Evolutionary conservation across 53 echinoderm and acorn worm genomes (phyloP).

Genomic region (Stichopus horrens): DNA sequence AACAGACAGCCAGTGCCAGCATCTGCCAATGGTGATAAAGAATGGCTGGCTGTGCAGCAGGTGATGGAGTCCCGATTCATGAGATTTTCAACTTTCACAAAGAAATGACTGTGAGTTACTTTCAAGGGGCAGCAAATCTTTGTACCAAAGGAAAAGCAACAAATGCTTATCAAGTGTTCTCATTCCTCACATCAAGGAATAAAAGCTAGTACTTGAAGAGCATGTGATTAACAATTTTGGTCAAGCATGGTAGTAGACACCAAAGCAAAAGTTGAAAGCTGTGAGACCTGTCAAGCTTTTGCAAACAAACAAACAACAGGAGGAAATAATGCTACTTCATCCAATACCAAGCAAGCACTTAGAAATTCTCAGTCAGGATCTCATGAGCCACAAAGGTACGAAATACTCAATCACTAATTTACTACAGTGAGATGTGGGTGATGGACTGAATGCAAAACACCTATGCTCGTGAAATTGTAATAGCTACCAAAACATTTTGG

Average conservation of each 20-base stretch:
- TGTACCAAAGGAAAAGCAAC: conserved; percentile 50
- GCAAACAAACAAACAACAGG: conserved; percentile 58
- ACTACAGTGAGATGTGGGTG: conserved; percentile 58
- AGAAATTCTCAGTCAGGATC: conserved; percentile 58
- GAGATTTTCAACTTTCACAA: conserved; percentile 46
- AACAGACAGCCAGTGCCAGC: conserved; percentile 13
- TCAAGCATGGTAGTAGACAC: conserved; percentile 48
- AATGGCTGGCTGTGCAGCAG: conserved; percentile 54
- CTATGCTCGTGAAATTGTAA: conserved; percentile 38
- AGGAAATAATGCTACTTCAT: conserved; percentile 44
- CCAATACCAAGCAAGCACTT: conserved; percentile 62
- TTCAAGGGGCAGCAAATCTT: conserved; percentile 64
- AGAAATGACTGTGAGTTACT: conserved; percentile 62
- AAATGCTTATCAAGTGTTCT: conserved; percentile 42
- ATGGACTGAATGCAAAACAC: conserved; percentile 48
- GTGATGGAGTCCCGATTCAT: neutral
- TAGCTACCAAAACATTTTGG: conserved; percentile 54
- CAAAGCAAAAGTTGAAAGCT: conserved; percentile 52
- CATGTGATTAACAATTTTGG: conserved; percentile 50
- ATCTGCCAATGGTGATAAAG: conserved; percentile 40
- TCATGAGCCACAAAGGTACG: conserved; percentile 43
- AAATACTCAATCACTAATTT: conserved; percentile 57
- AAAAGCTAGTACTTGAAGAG: conserved; percentile 51
- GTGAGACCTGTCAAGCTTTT: conserved; percentile 53
- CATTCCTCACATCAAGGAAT: conserved; percentile 58